A percentile compares a stretch with the other conserved stretches of the same genome.
These are phyloP conservation scores for Perdita meconis DNA, from an alignment of 2,888 invertebrate genomes.

Conservation along the genomic window DNA sequence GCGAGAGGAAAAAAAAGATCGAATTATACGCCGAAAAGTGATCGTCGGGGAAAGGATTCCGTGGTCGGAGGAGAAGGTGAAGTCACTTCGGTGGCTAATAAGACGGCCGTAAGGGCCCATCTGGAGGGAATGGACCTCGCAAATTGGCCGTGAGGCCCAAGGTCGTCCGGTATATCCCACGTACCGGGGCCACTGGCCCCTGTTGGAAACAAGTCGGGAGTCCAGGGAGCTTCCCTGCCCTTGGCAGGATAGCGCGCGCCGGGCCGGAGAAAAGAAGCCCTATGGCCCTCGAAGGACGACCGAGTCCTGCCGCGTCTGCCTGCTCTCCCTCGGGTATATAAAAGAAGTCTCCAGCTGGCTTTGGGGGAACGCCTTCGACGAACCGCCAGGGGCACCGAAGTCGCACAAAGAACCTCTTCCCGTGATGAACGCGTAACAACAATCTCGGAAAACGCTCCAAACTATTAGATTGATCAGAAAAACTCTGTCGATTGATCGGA, in stretches of 20 bases:
- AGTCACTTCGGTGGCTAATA: conserved; percentile 62
- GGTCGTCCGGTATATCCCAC: conserved; percentile 82
- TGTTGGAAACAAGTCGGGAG: conserved; percentile 67
- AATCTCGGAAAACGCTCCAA: no score
- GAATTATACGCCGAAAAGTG: conserved; percentile 18
- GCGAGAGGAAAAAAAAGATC: background rate
- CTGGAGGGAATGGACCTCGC: conserved; percentile 73
- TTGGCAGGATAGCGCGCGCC: conserved; percentile 61
- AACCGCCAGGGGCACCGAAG: background rate
- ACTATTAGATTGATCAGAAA: no score
- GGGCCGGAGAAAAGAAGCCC: conserved; percentile 57
- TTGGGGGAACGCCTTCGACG: conserved; percentile 28
- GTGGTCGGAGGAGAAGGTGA: conserved; percentile 25
- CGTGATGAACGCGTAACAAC: background rate
- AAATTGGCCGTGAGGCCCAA: conserved; percentile 83
- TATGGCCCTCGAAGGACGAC: conserved; percentile 56
- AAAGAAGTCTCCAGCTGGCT: conserved; percentile 31
- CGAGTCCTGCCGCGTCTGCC: conserved; percentile 28
- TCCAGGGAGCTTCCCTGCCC: conserved; percentile 66
- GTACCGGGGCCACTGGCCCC: conserved; percentile 82
- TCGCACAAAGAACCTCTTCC: conserved; percentile 6
- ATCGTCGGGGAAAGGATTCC: conserved; percentile 17
- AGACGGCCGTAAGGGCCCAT: conserved; percentile 70
- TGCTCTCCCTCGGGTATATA: conserved; percentile 28
- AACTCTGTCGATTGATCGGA: no score